Conservation (phyloP, 2,888 invertebrate species). For the Synanthedon vespiformis region DNA sequence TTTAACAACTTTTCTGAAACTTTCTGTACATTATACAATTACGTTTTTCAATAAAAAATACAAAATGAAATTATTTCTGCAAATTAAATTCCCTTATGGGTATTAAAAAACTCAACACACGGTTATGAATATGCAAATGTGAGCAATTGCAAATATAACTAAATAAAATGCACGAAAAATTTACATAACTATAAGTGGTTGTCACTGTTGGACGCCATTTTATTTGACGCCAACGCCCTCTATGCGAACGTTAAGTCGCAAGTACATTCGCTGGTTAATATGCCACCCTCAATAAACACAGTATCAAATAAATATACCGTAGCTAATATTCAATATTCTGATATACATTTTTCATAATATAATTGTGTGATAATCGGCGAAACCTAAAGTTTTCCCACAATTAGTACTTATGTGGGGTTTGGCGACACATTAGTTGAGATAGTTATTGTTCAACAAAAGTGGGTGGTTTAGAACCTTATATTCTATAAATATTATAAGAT, state of each 20-base stretch:
- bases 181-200: neutral
- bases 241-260: constrained; percentile 22
- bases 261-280: neutral
- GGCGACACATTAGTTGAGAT: no score
- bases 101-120: no score
- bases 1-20: neutral
- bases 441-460: no score
- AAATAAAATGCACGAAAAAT: neutral
- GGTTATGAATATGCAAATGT: no score
- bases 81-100: no score
- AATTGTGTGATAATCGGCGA: neutral
- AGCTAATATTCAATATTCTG: neutral
- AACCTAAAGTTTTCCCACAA: neutral
- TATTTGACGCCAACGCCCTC: constrained; percentile 25
- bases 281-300: neutral
- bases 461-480: no score
- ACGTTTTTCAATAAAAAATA: no score
- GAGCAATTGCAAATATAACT: neutral
- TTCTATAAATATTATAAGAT: no score
- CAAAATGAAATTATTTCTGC: no score
- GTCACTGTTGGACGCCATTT: constrained; percentile 13
- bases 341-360: neutral
- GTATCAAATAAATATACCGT: neutral
- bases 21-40: no score
- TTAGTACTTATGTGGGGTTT: no score